Base-by-base conservation (phyloP, 2,797 vertebrate genomes). In the Salmo trutta region DNA sequence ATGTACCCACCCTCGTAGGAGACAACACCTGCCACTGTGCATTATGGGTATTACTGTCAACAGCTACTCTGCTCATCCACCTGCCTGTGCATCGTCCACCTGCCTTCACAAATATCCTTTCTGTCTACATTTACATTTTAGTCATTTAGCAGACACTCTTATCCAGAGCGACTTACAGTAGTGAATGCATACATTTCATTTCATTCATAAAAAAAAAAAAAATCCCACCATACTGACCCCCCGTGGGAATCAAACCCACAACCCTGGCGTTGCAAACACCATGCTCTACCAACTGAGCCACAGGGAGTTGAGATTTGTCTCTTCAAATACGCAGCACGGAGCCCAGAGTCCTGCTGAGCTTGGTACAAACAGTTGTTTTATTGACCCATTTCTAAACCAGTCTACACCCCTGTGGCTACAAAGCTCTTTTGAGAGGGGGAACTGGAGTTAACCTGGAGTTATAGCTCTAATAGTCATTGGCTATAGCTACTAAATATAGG, bases 21-120 rank as follows among this genome's bases (percentile, higher is more conserved):
- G 68, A 19, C 59, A 81, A 86, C 86, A 87, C 81, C 83, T 84
- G 82, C 67, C 66, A 79, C 71, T 64, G 73, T n/a, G 79, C 65
- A 82, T 7, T 12, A 82, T 21, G 56, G 75, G 24, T 65, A 69
- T 71, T 65, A 69, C 70, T 79, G 47, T 68, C 59, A 83, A 75
- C 82, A 87, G 86, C 82, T 83, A 64, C 74, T 77, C 29, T 77
- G 75, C 66, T 47, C 24, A 24, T 24, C 24, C 24, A 24, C 24
- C 24, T 24, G 24, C 24, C 24, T 24, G 24, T 1, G 24, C 24
- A 24, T 24, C 24, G 3, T 70, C 41, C 74, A 74, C 33, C 12
- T 71, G 53, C 74, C 74, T 51, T 53, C 29, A 31, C 66, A 68
- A 31, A 31, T n/a, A 41, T 10, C 54, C 54, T 10, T 15, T 74